Conservation (phyloP, 1,140 invertebrate genomes). For the Temnothorax nylanderi region DNA sequence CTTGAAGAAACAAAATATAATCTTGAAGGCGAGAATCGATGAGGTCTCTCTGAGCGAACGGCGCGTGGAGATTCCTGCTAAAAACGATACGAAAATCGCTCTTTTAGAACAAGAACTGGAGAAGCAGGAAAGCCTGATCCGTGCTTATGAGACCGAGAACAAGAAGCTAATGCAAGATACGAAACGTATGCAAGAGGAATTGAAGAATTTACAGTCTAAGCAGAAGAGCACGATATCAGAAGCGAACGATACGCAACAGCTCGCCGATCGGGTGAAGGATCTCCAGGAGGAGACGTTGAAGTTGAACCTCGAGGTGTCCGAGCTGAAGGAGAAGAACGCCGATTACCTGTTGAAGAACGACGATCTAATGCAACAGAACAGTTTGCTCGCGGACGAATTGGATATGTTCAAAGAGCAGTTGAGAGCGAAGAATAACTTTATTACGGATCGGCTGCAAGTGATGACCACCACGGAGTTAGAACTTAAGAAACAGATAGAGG, state of each 20-base stretch:
- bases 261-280: slow-evolving; percentile 80
- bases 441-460: slow-evolving; percentile 79
- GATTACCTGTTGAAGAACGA: slow-evolving; percentile 80
- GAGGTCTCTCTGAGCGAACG: slow-evolving; percentile 76
- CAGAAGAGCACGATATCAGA: slow-evolving; percentile 70
- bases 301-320: slow-evolving; percentile 78
- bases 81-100: slow-evolving; percentile 73
- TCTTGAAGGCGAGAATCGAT: slow-evolving; percentile 81
- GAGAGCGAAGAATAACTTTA: slow-evolving; percentile 82
- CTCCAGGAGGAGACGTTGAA: slow-evolving; percentile 80
- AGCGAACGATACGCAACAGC: slow-evolving; percentile 71
- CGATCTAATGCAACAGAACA: slow-evolving; percentile 80
- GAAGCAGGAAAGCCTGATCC: slow-evolving; percentile 80
- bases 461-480: slow-evolving; percentile 80
- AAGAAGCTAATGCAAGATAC: slow-evolving; percentile 80
- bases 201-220: slow-evolving; percentile 73
- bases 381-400: slow-evolving; percentile 81
- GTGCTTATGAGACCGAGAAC: slow-evolving; percentile 81
- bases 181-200: slow-evolving; percentile 79
- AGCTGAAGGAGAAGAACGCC: slow-evolving; percentile 79
- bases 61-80: slow-evolving; percentile 52
- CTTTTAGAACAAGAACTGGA: slow-evolving; percentile 81
- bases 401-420: slow-evolving; percentile 84
- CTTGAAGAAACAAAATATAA: slow-evolving; percentile 83
- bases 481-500: slow-evolving; percentile 81